Base-by-base conservation (phyloP, 2,113 vertebrate genomes). In the Zosterops borbonicus region DNA sequence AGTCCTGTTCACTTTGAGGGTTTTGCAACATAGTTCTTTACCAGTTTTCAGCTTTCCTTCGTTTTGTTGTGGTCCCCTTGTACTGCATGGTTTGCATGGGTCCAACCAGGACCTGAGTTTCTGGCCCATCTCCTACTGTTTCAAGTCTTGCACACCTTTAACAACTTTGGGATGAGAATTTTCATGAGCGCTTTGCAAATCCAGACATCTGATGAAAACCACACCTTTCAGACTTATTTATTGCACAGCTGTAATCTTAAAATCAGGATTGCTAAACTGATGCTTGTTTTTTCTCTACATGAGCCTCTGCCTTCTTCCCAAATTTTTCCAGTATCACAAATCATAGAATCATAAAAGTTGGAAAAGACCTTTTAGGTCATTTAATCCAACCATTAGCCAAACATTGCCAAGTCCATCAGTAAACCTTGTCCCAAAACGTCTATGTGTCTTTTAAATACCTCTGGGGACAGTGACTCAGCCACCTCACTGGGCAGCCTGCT, bases 401-500 rank as follows among this genome's bases (percentile, higher is more conserved):
- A 9, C 17, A 76, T 14, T 76, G 21, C 47, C 49, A 63, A 42
- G n/a, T 78, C 19, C 39, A 46, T 56, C 84, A 78, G 23, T 47
- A 39, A 78, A 39, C 23, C 0, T 0, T 62, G 47, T 78, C 28
- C 23, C 28, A 87, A 87, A 69, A 62, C 0, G 0, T 62, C 47
- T 39, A 3, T 2, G 0, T 53, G 8, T 29, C n/a, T 39, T 78
- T 69, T 62, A 24, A 69, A 24, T 20, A 78, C 23, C 28, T 53
- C 64, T 2, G 1, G 28, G 31, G 23, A 53, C 47, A n/a, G 28
- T 70, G 47, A 46, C 39, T 78, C 55, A 70, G 35, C 64, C 39
- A 62, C 15, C 23, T 69, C 1, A 0, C 28, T 53, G 19, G 39
- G 28, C 55, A 78, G 23, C 28, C 84, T 62, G 19, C 28, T 78